Conservation (phyloP, 2,113 vertebrate genomes). For the Forbesichthys agassizii region DNA sequence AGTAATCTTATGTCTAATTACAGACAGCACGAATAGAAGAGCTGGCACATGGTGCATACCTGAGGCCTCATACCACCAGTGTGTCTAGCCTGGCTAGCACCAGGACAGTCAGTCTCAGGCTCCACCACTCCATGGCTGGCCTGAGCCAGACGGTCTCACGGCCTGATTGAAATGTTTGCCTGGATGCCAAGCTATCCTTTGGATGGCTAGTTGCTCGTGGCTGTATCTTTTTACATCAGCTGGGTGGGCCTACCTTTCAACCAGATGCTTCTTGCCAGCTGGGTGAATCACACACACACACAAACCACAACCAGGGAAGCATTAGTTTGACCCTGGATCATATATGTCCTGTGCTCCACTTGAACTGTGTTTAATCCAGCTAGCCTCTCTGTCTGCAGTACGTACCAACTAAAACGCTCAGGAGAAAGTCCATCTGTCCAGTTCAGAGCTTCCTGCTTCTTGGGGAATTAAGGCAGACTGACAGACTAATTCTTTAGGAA, state of each 20-base stretch:
- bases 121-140: not conserved
- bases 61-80: not conserved
- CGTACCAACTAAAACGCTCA: not conserved
- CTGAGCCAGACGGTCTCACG: not conserved
- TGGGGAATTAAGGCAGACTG: slow-evolving; percentile 48
- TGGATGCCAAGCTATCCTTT: not conserved
- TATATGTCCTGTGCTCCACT: slow-evolving; percentile 25
- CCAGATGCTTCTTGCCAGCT: not conserved
- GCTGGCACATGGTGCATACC: not conserved
- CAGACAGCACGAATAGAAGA: slow-evolving; percentile 1
- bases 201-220: not conserved
- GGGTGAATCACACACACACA: not conserved
- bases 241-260: not conserved
- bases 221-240: not conserved
- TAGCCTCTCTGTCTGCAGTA: slow-evolving; percentile 33
- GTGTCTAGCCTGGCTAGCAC: slow-evolving; percentile 18
- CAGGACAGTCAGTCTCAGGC: not conserved
- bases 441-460: slow-evolving; percentile 46
- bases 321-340: slow-evolving; percentile 28
- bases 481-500: slow-evolving; percentile 57
- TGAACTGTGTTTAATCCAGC: slow-evolving; percentile 19
- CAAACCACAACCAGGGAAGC: slow-evolving; percentile 2
- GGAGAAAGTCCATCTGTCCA: slow-evolving; percentile 24
- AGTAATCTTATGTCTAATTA: slow-evolving; percentile 8
- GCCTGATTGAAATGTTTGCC: not conserved